Evolutionary conservation across 2,113 vertebrate species (phyloP).

Genomic region (Cochlearius cochlearius): DNA sequence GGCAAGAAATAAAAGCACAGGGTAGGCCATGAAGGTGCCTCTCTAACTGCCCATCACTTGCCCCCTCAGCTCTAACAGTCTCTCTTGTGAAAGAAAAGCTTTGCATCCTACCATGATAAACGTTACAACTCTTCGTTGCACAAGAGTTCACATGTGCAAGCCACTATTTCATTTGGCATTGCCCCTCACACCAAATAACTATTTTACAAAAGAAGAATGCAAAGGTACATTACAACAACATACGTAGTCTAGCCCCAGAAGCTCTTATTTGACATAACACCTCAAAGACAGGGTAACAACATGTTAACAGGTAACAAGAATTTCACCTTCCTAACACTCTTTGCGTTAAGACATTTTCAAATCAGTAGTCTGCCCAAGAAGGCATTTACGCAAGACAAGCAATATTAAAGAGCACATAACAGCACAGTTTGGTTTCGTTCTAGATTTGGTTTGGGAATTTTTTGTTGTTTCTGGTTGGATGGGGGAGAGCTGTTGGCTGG

Average conservation of each 20-base stretch:
- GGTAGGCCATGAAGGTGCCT: not conserved
- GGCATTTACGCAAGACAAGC: not conserved
- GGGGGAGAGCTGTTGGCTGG: not conserved
- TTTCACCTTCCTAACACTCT: not conserved
- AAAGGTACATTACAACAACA: not conserved
- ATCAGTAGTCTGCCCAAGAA: not conserved
- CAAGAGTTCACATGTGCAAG: not conserved
- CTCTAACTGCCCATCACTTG: not conserved
- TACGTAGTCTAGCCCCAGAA: rapidly evolving
- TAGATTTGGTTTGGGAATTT: not conserved
- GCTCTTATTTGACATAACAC: not conserved
- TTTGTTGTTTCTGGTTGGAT: not conserved
- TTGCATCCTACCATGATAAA: not conserved
- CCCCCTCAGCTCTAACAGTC: not conserved
- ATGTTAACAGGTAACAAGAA: not conserved
- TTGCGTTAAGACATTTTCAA: not conserved
- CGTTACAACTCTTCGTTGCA: not conserved
- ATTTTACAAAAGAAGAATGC: not conserved
- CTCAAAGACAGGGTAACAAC: not conserved
- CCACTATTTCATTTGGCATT: not conserved
- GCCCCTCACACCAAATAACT: not conserved
- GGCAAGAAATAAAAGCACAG: not conserved
- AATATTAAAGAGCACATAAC: not conserved
- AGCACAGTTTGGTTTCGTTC: not conserved
- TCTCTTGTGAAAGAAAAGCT: not conserved